A percentile compares a stretch with the other conserved stretches of the same genome.
Evolutionary conservation across 2,888 invertebrate genomes (phyloP).

Genomic region (Rhingia campestris): DNA sequence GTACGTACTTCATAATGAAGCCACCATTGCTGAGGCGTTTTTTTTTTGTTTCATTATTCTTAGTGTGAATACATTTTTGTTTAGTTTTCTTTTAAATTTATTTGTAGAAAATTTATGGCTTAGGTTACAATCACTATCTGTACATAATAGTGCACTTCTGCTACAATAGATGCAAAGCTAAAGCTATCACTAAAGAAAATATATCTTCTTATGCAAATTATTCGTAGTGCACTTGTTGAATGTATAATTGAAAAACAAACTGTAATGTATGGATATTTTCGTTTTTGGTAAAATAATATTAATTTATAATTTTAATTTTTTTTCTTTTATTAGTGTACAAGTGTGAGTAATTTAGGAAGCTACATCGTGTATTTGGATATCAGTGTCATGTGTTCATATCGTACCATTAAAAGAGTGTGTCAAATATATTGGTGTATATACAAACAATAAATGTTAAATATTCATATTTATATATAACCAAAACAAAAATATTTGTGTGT

Average conservation of each 20-base stretch:
- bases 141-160: constrained; percentile 40
- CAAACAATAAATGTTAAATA: neutral
- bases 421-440: constrained; percentile 2
- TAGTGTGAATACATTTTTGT: neutral
- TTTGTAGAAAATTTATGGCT: constrained; percentile 14
- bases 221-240: constrained; percentile 22
- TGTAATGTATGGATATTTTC: neutral
- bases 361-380: constrained; percentile 24
- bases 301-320: constrained; percentile 6
- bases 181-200: constrained; percentile 30
- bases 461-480: neutral
- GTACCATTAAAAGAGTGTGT: constrained; percentile 54
- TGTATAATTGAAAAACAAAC: constrained; percentile 12
- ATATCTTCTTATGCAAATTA: constrained; percentile 13
- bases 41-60: constrained; percentile 27
- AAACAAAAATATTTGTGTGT: constrained; percentile 11
- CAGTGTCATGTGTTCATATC: constrained; percentile 58
- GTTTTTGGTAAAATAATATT: constrained; percentile 12
- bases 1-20: constrained; percentile 15
- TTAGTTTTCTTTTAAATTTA: neutral
- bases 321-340: constrained; percentile 19
- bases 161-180: constrained; percentile 14
- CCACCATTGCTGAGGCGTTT: constrained; percentile 8
- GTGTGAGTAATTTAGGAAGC: constrained; percentile 22
- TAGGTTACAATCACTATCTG: constrained; percentile 15